Evolutionary conservation across 2,888 invertebrate genomes (phyloP).

Genomic region (Camponotus fellah): DNA sequence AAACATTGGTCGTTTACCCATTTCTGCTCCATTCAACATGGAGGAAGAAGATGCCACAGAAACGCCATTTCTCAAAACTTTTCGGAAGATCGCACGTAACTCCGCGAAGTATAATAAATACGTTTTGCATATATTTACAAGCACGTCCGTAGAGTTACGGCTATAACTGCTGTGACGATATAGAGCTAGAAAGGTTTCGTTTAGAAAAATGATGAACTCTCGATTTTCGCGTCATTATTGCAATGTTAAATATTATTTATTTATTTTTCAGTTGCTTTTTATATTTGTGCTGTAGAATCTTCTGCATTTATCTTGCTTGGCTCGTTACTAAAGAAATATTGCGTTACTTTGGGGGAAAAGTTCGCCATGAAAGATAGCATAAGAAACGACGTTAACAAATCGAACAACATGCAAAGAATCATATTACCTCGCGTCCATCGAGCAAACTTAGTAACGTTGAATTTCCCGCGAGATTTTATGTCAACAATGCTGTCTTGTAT

Average conservation of each 20-base stretch:
- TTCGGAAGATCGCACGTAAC: slow-evolving; percentile 34
- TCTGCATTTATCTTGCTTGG: not conserved
- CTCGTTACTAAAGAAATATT: not conserved
- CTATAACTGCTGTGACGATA: not conserved
- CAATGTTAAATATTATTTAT: not conserved
- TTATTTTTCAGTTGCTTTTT: not conserved
- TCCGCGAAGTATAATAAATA: slow-evolving; percentile 48
- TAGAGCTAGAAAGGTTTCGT: not conserved
- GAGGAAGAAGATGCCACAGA: slow-evolving; percentile 15
- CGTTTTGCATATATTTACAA: slow-evolving; percentile 53
- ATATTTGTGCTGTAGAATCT: not conserved
- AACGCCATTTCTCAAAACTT: slow-evolving; percentile 15
- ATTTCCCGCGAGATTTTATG: slow-evolving; percentile 32
- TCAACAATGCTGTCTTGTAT: slow-evolving; percentile 4
- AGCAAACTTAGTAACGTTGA: not conserved
- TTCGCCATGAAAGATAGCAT: not conserved
- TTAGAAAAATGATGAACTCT: slow-evolving; percentile 21
- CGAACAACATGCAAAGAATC: slow-evolving; percentile 27
- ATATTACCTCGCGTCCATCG: not conserved
- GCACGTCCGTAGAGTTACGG: slow-evolving; percentile 29
- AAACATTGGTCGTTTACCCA: slow-evolving; percentile 28
- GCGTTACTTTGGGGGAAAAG: not conserved
- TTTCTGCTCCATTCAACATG: slow-evolving; percentile 37
- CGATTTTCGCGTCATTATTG: not conserved
- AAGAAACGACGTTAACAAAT: slow-evolving; percentile 19